Base-by-base conservation (phyloP, 2,888 invertebrate genomes). In the Tipula unca region DNA sequence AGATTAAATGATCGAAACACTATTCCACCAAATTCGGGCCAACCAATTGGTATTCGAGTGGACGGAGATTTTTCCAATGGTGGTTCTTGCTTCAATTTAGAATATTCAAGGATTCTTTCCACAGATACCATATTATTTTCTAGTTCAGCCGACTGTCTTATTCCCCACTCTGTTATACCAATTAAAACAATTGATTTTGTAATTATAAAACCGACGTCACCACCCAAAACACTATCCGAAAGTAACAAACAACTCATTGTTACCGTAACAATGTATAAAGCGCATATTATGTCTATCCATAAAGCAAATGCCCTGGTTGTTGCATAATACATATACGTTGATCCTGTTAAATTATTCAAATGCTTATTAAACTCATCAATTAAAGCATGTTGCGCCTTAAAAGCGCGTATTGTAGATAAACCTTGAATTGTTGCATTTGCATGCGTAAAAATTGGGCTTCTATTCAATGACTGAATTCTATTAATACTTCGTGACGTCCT, bases 261-360 rank as follows among this genome's bases (percentile, higher is more conserved):
- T 0, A 98, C 98, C 54, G 95, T 90, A 0, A 94, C 93, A 87
- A 98, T 96, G 91, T 98, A 99, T 1, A 95, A 87, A 0, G 96
- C 94, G 89, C 98, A 98, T 85, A 98, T 93, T 86, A 96, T 91
- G 90, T 99, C 99, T 88, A 99, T 92, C 94, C 96, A 96, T 88
- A 98, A 94, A 0, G 98, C 98, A 89, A 99, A 97, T 88, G 98
- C 98, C 86, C 98, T 94, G 0, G 96, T 96, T 29, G 96, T 95
- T 0, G 96, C 94, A 54, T 99, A 94, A 89, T 97, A 97, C 86
- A 97, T 91, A 89, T 92, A 92, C 94, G 95, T 96, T 0, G 96
- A 93, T 0, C 96, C 93, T 0, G 95, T 94, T 88, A 96, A 95
- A 0, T 92, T 89, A 88, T 94, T 94, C 88, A 94, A 93, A 87